Evolutionary conservation across 92 coral and sea anemone genomes (phyloP), one percentile per base, ranked within the genome.

Genomic region (Chrysogorgia sp.): DNA sequence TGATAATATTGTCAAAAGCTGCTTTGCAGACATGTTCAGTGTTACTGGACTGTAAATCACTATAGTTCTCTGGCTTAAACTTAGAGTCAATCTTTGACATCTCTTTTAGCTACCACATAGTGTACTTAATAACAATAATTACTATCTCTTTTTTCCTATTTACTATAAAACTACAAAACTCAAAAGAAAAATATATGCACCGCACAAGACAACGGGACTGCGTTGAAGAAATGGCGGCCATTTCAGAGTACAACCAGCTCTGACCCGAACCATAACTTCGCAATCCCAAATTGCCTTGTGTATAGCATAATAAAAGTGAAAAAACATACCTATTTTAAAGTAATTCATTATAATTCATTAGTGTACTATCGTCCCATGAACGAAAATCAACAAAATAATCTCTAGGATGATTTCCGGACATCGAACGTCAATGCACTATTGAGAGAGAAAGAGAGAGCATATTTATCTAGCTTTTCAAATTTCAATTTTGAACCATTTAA

Each of bases 291-390:
- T 47, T 15, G 10, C n/a, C 10, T n/a, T 6, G 53, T 6, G 2
- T 47, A 7, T 2, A 6, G 2, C 15, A 7, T 2, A 47, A 47
- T 47, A 7, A 15, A 15, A 7, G 2, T 47, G 53, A 47, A 47
- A 47, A 47, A 6, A 6, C 53, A 47, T 47, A 47, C 10, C 2
- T 47, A n/a, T 2, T 47, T 47, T 47, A 7, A 2, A 47, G 53
- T 15, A 6, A 7, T 47, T 47, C n/a, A n/a, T n/a, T n/a, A n/a
- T n/a, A n/a, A n/a, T n/a, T n/a, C n/a, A n/a, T n/a, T 10, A 30
- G 55, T 72, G 65, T 72, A 72, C 63, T 53, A 65, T 72, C 60
- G 52, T 72, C 37, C 79, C 79, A 72, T 72, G 78, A 53, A 58
- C 58, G 17, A 53, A 69, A 72, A 72, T 72, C 78, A 72, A 22